A percentile compares a stretch with the other conserved stretches of the same genome.
Evolutionary conservation across 1,140 invertebrate species (phyloP).

Genomic region (Neodiprion pinetum): DNA sequence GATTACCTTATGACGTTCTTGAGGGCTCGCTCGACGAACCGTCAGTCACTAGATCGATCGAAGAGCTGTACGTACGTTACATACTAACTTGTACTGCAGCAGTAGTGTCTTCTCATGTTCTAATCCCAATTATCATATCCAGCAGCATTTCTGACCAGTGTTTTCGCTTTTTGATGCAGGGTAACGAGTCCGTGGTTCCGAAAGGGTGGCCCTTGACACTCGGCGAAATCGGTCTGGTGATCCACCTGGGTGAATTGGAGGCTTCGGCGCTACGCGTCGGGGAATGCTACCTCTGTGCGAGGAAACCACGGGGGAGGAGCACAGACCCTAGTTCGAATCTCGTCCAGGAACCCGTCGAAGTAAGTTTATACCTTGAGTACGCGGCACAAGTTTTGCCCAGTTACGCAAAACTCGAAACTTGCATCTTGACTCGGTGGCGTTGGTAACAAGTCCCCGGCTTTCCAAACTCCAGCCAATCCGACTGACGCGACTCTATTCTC

Average conservation of each 20-base stretch:
- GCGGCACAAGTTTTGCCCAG: no score
- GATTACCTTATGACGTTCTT: no score
- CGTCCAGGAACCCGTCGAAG: constrained; percentile 47
- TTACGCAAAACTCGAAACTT: no score
- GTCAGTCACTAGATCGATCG: no score
- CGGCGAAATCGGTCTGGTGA: constrained; percentile 53
- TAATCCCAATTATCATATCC: no score
- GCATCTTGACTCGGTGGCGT: no score
- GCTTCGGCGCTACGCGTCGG: constrained; percentile 57
- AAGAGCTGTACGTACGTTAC: no score
- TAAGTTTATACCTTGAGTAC: constrained; percentile 35
- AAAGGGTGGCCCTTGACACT: constrained; percentile 61
- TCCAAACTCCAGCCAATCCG: no score
- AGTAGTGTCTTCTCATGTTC: no score
- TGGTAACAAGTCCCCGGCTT: no score
- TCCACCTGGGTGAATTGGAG: constrained; percentile 60
- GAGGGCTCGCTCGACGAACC: no score
- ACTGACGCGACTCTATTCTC: neutral
- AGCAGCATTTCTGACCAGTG: constrained; percentile 21
- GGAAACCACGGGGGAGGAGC: constrained; percentile 27
- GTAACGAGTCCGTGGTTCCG: constrained; percentile 56
- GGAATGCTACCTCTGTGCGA: constrained; percentile 64
- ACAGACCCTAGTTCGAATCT: neutral
- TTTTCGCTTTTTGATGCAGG: constrained; percentile 43
- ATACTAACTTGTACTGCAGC: no score